Evolutionary conservation across 1,140 invertebrate species (phyloP), one percentile per base, ranked within the genome.

Genomic region (Colletes gigas): DNA sequence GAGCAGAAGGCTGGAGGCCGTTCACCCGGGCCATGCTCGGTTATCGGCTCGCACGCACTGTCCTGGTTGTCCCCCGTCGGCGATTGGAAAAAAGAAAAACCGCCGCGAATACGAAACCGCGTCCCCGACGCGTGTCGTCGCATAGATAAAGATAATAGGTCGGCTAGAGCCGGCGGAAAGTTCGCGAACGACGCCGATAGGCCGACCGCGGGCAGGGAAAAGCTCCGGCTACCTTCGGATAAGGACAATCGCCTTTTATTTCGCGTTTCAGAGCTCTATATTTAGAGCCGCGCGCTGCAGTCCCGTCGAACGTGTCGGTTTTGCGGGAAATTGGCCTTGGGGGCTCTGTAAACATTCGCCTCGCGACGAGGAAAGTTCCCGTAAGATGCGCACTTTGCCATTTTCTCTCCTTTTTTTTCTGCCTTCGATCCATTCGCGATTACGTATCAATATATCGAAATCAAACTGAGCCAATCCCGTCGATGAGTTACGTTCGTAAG

Each of bases 11-110:
- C 47, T 52, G 70, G 76, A 89, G 90, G 89, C 83, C 90, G 87
- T 92, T 91, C 88, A 92, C 90, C 90, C 88, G 85, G 73, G 77
- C 78, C 66, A 72, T 57, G 70, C 50, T 81, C 78, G 76, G 84
- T 86, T 87, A 87, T 87, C 85, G 74, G 75, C 70, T 81, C 47
- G 62, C 78, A 54, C 70, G 77, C 76, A 69, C 69, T 74, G 81
- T 59, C 68, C 63, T 52, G 70, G 55, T 81, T 78, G 54, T 65
- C 57, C 70, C 76, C 82, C 66, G 60, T 60, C 39, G 71, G 63
- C 69, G 55, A 50, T 15, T 44, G 41, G 9, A 59, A 54, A 62
- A n/a, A 67, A 74, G 76, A 59, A 63, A 78, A 63, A 75, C 66
- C 55, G 55, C 17, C 21, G 50, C 21, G 60, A 84, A 84, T 72